A percentile compares a stretch with the other conserved stretches of the same genome.
These are phyloP conservation scores for Aradus depressus DNA, from an alignment of 2,888 invertebrate genomes.

Conservation along the genomic window DNA sequence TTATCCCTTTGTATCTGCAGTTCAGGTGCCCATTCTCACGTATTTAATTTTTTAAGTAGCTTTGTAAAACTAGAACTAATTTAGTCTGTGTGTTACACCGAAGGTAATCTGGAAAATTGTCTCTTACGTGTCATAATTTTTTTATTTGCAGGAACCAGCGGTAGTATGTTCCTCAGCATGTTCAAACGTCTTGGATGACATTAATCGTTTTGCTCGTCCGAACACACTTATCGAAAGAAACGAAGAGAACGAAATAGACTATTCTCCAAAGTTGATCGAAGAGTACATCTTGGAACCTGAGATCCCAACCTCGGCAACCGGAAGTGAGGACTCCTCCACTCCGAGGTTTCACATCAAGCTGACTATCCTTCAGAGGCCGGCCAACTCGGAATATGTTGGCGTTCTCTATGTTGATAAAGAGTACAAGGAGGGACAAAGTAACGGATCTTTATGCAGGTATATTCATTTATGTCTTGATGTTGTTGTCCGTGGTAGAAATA, in stretches of 20 bases:
- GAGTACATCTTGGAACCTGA: conserved; percentile 84
- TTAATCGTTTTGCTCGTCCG: conserved; percentile 41
- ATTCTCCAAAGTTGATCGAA: conserved; percentile 69
- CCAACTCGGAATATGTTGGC: conserved; percentile 79
- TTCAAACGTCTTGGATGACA: conserved; percentile 28
- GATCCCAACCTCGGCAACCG: conserved; percentile 44
- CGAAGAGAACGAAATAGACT: conserved; percentile 43
- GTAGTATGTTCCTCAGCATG: too few relatives aligned
- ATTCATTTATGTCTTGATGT: background rate
- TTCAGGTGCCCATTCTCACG: too few relatives aligned
- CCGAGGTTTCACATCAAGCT: conserved; percentile 66
- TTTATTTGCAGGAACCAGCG: too few relatives aligned
- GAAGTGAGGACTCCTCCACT: conserved; percentile 19
- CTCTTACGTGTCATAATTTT: too few relatives aligned
- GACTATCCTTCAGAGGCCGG: conserved; percentile 74
- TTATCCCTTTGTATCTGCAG: too few relatives aligned
- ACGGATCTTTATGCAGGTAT: conserved; percentile 71
- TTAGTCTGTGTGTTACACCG: too few relatives aligned
- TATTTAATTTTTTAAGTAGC: too few relatives aligned
- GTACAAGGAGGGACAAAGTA: conserved; percentile 59
- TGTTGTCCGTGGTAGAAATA: too few relatives aligned
- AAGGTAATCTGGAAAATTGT: too few relatives aligned
- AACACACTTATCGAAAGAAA: conserved; percentile 53
- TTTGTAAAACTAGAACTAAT: too few relatives aligned
- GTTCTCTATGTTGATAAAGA: conserved; percentile 83